Conservation (phyloP, 1,140 invertebrate genomes). For the Heliothis virescens region DNA sequence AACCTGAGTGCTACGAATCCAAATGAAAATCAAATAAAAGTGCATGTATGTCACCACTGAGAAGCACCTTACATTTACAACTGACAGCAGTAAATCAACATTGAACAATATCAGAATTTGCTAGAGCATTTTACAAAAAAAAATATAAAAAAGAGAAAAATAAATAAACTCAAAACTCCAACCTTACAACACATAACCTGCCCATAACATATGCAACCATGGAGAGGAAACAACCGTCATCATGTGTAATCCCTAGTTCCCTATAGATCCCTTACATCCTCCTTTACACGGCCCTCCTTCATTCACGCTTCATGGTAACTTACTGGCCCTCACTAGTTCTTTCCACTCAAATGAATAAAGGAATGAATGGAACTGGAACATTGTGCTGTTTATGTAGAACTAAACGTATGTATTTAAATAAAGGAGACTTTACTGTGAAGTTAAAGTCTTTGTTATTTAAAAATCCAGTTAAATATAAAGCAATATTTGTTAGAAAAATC, state of each 20-base stretch:
- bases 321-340: conserved; percentile 27
- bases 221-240: conserved; percentile 28
- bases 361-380: conserved; percentile 27
- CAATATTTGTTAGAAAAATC: no score
- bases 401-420: neutral
- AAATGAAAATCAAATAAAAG: no score
- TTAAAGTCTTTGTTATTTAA: no score
- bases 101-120: neutral
- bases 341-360: conserved; percentile 37
- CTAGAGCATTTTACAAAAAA: neutral
- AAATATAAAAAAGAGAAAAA: neutral
- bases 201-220: neutral
- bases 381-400: conserved; percentile 3
- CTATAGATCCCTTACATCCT: conserved; percentile 22
- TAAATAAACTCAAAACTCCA: neutral
- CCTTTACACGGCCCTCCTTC: conserved; percentile 15
- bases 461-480: no score
- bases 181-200: neutral
- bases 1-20: no score
- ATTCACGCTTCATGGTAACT: conserved; percentile 34
- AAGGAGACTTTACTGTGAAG: neutral
- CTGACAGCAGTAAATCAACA: neutral
- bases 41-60: no score
- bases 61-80: neutral
- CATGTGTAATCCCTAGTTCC: conserved; percentile 29